These are phyloP conservation scores for Ceratotherium simum DNA, from an alignment of 2,113 vertebrate genomes.

Conservation along the genomic window DNA sequence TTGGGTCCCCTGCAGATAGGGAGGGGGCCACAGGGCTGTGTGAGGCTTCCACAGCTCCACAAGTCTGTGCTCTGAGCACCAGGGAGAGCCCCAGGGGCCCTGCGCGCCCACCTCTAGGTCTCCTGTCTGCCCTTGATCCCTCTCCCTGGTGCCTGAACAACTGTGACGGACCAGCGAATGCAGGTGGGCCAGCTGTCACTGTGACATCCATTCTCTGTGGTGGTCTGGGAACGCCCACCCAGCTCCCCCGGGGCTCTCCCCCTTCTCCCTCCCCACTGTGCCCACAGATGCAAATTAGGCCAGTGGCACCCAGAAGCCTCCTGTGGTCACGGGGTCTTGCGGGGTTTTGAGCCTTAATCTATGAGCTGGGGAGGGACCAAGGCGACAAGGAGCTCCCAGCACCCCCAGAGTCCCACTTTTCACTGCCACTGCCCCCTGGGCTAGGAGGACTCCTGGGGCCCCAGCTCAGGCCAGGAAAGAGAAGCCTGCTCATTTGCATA, in stretches of 20 bases:
- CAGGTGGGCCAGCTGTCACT: constrained; percentile 74
- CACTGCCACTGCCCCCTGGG: neutral
- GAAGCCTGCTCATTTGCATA: constrained; percentile 52
- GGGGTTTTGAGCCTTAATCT: neutral
- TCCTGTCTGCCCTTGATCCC: constrained; percentile 66
- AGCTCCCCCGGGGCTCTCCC: neutral
- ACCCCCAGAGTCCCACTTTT: neutral
- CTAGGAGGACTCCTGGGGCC: neutral
- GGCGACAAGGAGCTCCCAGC: neutral
- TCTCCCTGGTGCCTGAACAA: constrained; percentile 60
- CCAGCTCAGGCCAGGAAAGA: neutral
- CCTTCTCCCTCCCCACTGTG: neutral
- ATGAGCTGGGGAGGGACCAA: neutral
- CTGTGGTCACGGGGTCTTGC: neutral
- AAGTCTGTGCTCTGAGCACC: neutral
- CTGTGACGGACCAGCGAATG: constrained; percentile 26
- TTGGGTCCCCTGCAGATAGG: neutral
- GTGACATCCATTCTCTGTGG: constrained; percentile 79
- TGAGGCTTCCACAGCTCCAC: neutral
- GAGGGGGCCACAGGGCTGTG: neutral
- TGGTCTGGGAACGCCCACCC: neutral
- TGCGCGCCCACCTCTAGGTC: neutral
- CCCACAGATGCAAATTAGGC: constrained; percentile 46
- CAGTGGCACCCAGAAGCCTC: constrained; percentile 25
- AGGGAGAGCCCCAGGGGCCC: neutral